phyloP scores from a whole-genome alignment of 2,888 invertebrate species.

The Cosmorhoe ocellata region DNA sequence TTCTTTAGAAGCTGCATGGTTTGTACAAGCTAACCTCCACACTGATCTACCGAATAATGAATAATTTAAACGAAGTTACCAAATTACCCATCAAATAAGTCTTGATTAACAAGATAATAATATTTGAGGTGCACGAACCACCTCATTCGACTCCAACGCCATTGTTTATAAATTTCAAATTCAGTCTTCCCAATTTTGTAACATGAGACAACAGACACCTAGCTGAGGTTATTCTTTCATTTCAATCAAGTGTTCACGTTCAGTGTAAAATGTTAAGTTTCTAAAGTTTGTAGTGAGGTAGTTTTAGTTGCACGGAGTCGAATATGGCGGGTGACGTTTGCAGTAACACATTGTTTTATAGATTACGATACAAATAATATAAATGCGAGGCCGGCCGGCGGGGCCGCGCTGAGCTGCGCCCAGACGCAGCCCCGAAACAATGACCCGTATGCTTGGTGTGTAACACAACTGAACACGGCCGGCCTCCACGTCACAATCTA shows the following conservation, averaged over 20 bases:
- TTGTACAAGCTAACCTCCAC: slow-evolving; percentile 82
- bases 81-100: slow-evolving; percentile 64
- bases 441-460: slow-evolving; percentile 75
- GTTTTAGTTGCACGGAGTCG: slow-evolving; percentile 39
- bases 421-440: slow-evolving; percentile 62
- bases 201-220: too few species aligned
- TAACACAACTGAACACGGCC: slow-evolving; percentile 66
- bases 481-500: slow-evolving; percentile 70
- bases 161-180: slow-evolving; percentile 6
- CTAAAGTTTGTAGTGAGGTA: slow-evolving; percentile 31
- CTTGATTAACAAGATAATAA: slow-evolving; percentile 67
- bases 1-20: slow-evolving; percentile 83
- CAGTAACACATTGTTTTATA: slow-evolving; percentile 69
- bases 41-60: slow-evolving; percentile 79
- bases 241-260: not conserved
- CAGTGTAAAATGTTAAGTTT: not conserved
- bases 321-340: slow-evolving; percentile 45
- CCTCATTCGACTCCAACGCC: slow-evolving; percentile 44
- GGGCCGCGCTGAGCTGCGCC: slow-evolving; percentile 61
- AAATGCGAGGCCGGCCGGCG: slow-evolving; percentile 55
- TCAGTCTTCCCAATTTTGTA: slow-evolving; percentile 19
- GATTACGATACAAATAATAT: slow-evolving; percentile 70
- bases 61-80: slow-evolving; percentile 71
- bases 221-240: not conserved
- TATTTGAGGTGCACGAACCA: slow-evolving; percentile 37